Base-by-base conservation (phyloP, 2,888 invertebrate species). In the Sicus ferrugineus region DNA sequence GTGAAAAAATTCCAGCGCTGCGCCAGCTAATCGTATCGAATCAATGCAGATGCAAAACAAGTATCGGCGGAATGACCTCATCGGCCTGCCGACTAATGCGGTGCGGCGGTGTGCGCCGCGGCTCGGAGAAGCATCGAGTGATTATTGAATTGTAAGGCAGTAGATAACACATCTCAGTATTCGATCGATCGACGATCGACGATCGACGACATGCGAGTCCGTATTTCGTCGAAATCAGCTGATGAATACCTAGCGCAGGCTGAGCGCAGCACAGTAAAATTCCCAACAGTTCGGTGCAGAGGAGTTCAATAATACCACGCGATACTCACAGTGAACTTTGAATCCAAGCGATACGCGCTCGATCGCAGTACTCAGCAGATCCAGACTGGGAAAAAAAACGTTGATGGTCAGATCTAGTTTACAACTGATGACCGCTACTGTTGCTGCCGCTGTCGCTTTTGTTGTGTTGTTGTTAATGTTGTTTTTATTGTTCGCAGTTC, bases 321-420 rank as follows among this genome's bases (percentile, higher is more conserved):
- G 23, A 61, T 34, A 61, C 38, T 61, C 42, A 42, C 61, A 38
- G 38, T 59, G 42, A 61, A 61, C 61, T 61, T 61, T 61, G 61
- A 42, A 61, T 42, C 26, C 16, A 4, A 16, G n/a, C 23, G 26
- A 42, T 42, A 26, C 42, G 61, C 42, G 7, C 38, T 38, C 19
- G 38, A 16, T 61, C 26, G n/a, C 23, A 23, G n/a, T n/a, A 11
- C 21, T 16, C 21, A 54, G n/a, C 30, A 16, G n/a, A 26, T n/a
- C 28, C 2, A 56, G 30, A 23, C 28, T 23, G n/a, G 6, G 30
- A 56, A 4, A 56, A 56, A 16, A 54, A 54, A 54, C 52, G 16
- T n/a, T n/a, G n/a, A n/a, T n/a, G 26, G 14, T 11, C 19, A 21
- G 21, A 14, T 16, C 21, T 9, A 61, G 38, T 46, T 14, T n/a